Conservation (phyloP, 64 coral and sea anemone species). For the Anthopleura sola region DNA sequence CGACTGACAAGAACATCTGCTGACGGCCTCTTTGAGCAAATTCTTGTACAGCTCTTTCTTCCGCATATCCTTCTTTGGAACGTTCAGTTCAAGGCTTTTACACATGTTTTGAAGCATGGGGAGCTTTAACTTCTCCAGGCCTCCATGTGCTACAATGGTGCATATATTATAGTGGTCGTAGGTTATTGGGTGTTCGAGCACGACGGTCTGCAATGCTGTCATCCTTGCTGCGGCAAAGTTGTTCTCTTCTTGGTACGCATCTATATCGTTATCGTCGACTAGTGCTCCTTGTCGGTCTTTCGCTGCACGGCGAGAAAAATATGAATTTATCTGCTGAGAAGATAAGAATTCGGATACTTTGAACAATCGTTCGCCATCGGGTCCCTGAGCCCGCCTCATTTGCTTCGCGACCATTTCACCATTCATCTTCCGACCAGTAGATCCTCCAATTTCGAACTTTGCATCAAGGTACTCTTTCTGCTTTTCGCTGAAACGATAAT, state of each 20-base stretch:
- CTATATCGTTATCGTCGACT: neutral
- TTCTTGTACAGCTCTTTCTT: slow-evolving; percentile 10
- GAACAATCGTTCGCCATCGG: neutral
- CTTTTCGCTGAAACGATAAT: slow-evolving; percentile 22
- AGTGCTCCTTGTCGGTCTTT: neutral
- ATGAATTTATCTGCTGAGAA: neutral
- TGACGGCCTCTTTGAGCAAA: neutral
- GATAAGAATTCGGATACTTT: neutral
- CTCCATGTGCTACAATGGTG: neutral
- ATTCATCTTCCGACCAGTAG: neutral
- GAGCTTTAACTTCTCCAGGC: neutral
- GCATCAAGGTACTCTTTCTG: slow-evolving; percentile 3
- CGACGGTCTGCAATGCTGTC: neutral
- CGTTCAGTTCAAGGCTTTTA: slow-evolving; percentile 2
- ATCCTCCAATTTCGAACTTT: slow-evolving; percentile 8
- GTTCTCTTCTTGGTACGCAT: slow-evolving; percentile 24
- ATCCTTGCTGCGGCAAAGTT: slow-evolving; percentile 31
- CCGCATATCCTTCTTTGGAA: neutral
- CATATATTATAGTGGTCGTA: slow-evolving; percentile 41
- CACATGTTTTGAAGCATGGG: slow-evolving; percentile 17
- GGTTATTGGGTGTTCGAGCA: slow-evolving; percentile 15
- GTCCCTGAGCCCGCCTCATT: neutral
- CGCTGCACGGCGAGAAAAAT: neutral
- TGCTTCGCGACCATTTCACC: slow-evolving; percentile 10
- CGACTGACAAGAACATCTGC: neutral